Evolutionary conservation across 2,888 invertebrate species (phyloP), one percentile per base, ranked within the genome.

Genomic region (Drosophila tanythrix): DNA sequence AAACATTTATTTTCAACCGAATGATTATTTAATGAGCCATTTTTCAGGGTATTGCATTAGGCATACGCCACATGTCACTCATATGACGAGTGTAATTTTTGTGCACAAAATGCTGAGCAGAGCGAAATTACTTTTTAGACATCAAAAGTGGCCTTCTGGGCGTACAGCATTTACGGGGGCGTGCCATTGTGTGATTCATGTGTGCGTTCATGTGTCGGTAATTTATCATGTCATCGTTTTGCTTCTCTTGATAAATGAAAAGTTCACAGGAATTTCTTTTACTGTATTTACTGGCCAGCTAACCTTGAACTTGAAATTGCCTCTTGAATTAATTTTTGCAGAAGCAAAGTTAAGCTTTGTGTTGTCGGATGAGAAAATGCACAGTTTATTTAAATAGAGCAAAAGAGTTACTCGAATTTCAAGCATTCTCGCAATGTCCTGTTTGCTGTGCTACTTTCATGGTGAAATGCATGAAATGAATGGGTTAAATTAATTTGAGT

Each of bases 161-260:
- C 67, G 65, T 35, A 10, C 3, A 36, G 10, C 50, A 21, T 62
- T 21, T 51, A 8, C 6, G 21, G 8, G 33, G 58, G 66, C 31
- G 55, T 68, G 51, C 31, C 52, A 31, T 36, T 15, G n/a, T 33
- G 27, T 10, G 21, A 35, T 51, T 59, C 66, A 56, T 60, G 59
- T 78, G 84, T 69, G 75, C 87, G 58, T 66, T 75, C 69, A 27
- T 59, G 68, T 67, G 75, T 57, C 62, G 18, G 59, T 76, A 82
- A 88, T 84, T 84, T 79, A 73, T 79, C 76, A 74, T 65, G 64
- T 46, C 52, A 53, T 46, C 55, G 40, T 36, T 63, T 64, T 56
- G 73, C 56, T 68, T 52, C 43, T 33, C 10, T 38, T 57, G 40
- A 61, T 38, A 40, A 58, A 74, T 38, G 40, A 25, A 29, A 65